phyloP scores from a whole-genome alignment of 2,888 invertebrate species.

The Ectobius pallidus region DNA sequence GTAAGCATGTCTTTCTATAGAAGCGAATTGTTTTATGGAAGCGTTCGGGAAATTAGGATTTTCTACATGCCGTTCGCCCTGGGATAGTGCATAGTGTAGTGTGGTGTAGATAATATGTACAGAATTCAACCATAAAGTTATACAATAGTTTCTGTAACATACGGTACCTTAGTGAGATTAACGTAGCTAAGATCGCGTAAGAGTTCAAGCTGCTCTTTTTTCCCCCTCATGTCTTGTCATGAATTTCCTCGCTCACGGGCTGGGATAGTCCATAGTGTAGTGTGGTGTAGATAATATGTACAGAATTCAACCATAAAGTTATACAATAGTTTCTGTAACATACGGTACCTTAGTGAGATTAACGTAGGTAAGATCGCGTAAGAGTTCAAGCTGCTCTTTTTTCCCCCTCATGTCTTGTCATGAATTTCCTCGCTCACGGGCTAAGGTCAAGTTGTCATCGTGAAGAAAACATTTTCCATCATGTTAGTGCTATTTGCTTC shows the following conservation, averaged over 20 bases:
- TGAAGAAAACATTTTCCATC: conserved; percentile 27
- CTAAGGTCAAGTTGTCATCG: conserved; percentile 21
- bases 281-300: no score
- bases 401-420: not conserved
- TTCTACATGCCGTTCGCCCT: no score
- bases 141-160: not conserved
- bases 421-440: conserved; percentile 14
- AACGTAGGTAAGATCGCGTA: not conserved
- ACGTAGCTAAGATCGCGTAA: conserved; percentile 1
- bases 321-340: not conserved
- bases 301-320: no score
- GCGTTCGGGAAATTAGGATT: no score
- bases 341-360: not conserved
- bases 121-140: no score
- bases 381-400: conserved; percentile 1
- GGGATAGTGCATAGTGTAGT: no score
- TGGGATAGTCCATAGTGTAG: no score
- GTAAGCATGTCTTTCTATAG: no score
- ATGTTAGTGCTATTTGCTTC: conserved; percentile 36
- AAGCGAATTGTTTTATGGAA: no score
- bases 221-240: not conserved
- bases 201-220: conserved; percentile 1
- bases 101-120: no score
- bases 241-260: conserved; percentile 13
- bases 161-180: not conserved